Evolutionary conservation across 2,113 vertebrate species (phyloP).

Genomic region (Gymnocephalus cernua): DNA sequence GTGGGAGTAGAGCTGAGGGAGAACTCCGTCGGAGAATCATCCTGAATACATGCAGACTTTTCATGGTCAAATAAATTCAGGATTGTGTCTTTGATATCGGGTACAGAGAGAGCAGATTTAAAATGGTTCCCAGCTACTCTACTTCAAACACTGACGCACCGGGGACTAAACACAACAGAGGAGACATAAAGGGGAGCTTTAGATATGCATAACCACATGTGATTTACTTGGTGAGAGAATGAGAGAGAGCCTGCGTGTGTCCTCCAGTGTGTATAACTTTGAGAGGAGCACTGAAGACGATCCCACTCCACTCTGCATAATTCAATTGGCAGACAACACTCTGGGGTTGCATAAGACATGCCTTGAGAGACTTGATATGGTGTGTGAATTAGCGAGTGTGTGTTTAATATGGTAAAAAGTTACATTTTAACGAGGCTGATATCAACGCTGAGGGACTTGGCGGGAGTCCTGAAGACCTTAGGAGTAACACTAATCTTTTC

Average conservation of each 20-base stretch:
- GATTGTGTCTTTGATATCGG: slow-evolving; percentile 64
- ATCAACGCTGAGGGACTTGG: slow-evolving; percentile 15
- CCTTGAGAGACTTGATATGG: slow-evolving; percentile 34
- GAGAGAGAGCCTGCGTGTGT: slow-evolving; percentile 7
- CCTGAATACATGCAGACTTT: slow-evolving; percentile 35
- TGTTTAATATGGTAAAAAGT: slow-evolving; percentile 50
- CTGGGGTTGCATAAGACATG: slow-evolving; percentile 34
- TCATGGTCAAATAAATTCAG: slow-evolving; percentile 58
- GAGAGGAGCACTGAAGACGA: slow-evolving; percentile 40
- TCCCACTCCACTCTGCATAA: slow-evolving; percentile 56
- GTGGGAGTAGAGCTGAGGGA: neutral
- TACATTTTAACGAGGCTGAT: slow-evolving; percentile 56
- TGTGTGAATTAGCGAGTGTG: slow-evolving; percentile 27
- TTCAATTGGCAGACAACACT: slow-evolving; percentile 52
- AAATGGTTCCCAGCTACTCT: slow-evolving; percentile 60
- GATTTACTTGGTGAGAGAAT: slow-evolving; percentile 30
- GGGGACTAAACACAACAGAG: slow-evolving; percentile 60
- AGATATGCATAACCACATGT: slow-evolving; percentile 59
- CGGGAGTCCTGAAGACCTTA: neutral
- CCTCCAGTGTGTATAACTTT: slow-evolving; percentile 38
- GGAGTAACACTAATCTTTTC: slow-evolving; percentile 13
- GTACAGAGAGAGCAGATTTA: slow-evolving; percentile 41
- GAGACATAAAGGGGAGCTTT: slow-evolving; percentile 23
- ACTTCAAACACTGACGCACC: slow-evolving; percentile 60
- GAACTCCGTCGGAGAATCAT: neutral